phyloP scores from a whole-genome alignment of 2,888 invertebrate genomes.

The Ceramica pisi region DNA sequence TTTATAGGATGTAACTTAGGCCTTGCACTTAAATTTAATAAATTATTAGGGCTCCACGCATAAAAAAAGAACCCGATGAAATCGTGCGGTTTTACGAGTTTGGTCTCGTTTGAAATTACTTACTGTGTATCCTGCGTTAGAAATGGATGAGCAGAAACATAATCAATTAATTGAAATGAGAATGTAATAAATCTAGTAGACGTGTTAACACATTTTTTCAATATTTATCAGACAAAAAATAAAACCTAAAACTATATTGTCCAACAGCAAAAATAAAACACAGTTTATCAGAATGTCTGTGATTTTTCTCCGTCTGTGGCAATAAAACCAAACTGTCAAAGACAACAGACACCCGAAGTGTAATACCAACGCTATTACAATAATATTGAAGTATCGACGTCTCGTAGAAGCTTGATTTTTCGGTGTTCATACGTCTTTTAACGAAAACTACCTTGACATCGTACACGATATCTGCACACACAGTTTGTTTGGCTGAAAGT shows the following conservation, averaged over 20 bases:
- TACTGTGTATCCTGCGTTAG: too few relatives aligned
- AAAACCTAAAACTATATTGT: not conserved
- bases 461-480: not conserved
- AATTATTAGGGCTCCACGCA: too few relatives aligned
- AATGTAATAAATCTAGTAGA: too few relatives aligned
- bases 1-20: too few relatives aligned
- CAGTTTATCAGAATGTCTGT: not conserved
- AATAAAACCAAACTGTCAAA: constrained; percentile 41
- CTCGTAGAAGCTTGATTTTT: constrained; percentile 34
- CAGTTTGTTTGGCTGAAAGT: too few relatives aligned
- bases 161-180: too few relatives aligned
- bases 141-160: too few relatives aligned
- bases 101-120: too few relatives aligned
- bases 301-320: constrained; percentile 19
- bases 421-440: not conserved
- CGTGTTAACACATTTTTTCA: too few relatives aligned
- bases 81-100: too few relatives aligned
- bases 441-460: constrained; percentile 12
- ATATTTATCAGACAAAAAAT: not conserved
- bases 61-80: too few relatives aligned
- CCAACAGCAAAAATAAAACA: not conserved
- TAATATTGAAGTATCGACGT: constrained; percentile 23
- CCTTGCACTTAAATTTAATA: too few relatives aligned
- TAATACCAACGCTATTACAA: constrained; percentile 49
- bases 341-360: constrained; percentile 21